phyloP scores from a whole-genome alignment of 2,888 invertebrate genomes.

The Drosophila maculinotata region DNA sequence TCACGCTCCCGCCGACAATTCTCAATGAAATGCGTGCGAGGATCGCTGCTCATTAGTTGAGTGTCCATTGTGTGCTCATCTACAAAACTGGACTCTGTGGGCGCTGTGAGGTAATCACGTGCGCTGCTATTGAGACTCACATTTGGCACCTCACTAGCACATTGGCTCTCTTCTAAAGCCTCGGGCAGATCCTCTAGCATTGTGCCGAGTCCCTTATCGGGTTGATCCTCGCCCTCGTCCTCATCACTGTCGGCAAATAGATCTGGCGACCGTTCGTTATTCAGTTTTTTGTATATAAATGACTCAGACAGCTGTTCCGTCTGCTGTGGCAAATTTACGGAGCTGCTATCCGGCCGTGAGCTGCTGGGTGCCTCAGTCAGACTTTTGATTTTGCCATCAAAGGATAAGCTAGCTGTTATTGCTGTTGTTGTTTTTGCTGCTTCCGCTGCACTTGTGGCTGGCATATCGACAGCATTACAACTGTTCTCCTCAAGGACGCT shows the following conservation, averaged over 20 bases:
- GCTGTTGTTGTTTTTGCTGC: conserved; percentile 5
- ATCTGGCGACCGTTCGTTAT: conserved; percentile 87
- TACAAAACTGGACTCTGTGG: conserved; percentile 78
- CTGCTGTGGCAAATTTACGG: conserved; percentile 48
- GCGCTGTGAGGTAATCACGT: conserved; percentile 70
- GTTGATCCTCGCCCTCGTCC: conserved; percentile 67
- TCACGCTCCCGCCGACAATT: conserved; percentile 82
- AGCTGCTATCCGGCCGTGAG: conserved; percentile 33
- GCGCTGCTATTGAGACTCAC: conserved; percentile 30
- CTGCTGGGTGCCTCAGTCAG: conserved; percentile 48
- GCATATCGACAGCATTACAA: conserved; percentile 84
- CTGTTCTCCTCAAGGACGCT: conserved; percentile 82
- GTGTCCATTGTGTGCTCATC: conserved; percentile 75
- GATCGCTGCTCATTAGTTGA: conserved; percentile 45
- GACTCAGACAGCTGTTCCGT: conserved; percentile 48
- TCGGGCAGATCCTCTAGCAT: conserved; percentile 60
- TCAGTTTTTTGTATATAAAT: conserved; percentile 71
- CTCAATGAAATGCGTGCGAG: conserved; percentile 61
- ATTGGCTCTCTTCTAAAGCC: conserved; percentile 58
- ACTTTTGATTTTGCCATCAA: conserved; percentile 83
- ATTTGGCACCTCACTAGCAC: conserved; percentile 31
- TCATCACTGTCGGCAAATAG: conserved; percentile 88
- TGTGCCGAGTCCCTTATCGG: conserved; percentile 35
- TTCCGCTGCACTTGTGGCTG: conserved; percentile 20
- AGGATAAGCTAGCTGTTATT: conserved; percentile 71